Evolutionary conservation across 2,113 vertebrate genomes (phyloP), one percentile per base, ranked within the genome.

Genomic region (Mixornis gularis): DNA sequence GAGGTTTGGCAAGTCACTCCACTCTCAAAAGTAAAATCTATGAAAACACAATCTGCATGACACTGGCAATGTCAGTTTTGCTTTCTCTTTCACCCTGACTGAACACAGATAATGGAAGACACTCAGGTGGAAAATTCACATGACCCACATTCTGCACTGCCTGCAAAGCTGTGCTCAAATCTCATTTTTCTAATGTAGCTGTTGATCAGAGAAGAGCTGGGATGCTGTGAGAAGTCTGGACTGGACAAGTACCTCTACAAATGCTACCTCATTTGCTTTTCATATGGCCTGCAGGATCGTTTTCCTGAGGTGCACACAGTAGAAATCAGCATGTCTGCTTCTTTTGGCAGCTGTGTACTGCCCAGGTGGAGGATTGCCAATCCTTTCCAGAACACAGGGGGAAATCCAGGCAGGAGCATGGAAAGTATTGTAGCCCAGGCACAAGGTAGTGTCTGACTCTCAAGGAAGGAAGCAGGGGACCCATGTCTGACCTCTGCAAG

Each of bases 11-110:
- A 94, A 87, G 40, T 90, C 55, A 79, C 15, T 87, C 30, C 15
- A 34, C 71, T 87, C 49, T 89, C 46, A 38, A 69, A 91, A 87
- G 46, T 41, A 92, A 87, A 72, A 87, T 30, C 58, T 76, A 51
- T 49, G 36, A 91, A 89, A 90, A 91, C 53, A 85, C 32, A 63
- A 94, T 91, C 80, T 94, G 60, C 84, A 79, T 86, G 90, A 84
- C 72, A 90, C 30, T 74, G 40, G 14, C 65, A 82, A 44, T 79
- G 44, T 85, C 55, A 86, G 40, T 43, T 90, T 81, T 12, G 2
- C 43, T 66, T 88, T 89, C 64, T 89, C 53, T 56, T 92, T 89
- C 59, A 64, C 20, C 55, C 19, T 79, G 43, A 73, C 55, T 87
- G 63, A 89, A 69, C 82, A 82, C 13, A 53, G 38, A 62, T 41